Conservation (phyloP, 2,888 invertebrate species). For the Cylloceria caligata region DNA sequence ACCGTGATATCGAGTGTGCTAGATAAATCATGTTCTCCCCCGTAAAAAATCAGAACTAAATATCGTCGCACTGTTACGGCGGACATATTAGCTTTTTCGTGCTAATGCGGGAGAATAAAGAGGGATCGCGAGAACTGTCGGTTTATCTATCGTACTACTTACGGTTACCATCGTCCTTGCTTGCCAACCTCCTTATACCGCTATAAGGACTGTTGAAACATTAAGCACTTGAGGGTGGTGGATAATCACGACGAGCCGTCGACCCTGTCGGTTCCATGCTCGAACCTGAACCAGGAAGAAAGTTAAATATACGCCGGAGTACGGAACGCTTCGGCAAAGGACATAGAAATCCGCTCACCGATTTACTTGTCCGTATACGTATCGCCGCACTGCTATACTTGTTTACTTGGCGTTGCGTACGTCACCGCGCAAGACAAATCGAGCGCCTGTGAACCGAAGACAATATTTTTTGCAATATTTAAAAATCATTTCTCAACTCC, state of each 20-base stretch:
- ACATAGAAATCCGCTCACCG: conserved; percentile 61
- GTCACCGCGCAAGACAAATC: conserved; percentile 3
- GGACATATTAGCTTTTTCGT: background rate
- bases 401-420: background rate
- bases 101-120: background rate
- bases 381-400: background rate
- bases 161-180: conserved; percentile 66
- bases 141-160: conserved; percentile 54
- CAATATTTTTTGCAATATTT: conserved; percentile 36
- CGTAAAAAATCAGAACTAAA: background rate
- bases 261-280: conserved; percentile 67
- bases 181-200: conserved; percentile 75
- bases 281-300: conserved; percentile 76
- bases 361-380: conserved; percentile 16
- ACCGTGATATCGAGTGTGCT: too few species aligned
- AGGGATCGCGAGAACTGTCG: background rate
- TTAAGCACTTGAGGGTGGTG: conserved; percentile 70
- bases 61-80: background rate
- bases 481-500: conserved; percentile 18
- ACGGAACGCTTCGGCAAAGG: conserved; percentile 51
- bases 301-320: conserved; percentile 65
- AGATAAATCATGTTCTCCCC: too few species aligned
- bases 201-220: conserved; percentile 77
- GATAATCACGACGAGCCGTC: conserved; percentile 40
- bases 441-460: conserved; percentile 54